Evolutionary conservation across 2,797 vertebrate genomes (phyloP), one percentile per base, ranked within the genome.

Genomic region (Monodelphis domestica): DNA sequence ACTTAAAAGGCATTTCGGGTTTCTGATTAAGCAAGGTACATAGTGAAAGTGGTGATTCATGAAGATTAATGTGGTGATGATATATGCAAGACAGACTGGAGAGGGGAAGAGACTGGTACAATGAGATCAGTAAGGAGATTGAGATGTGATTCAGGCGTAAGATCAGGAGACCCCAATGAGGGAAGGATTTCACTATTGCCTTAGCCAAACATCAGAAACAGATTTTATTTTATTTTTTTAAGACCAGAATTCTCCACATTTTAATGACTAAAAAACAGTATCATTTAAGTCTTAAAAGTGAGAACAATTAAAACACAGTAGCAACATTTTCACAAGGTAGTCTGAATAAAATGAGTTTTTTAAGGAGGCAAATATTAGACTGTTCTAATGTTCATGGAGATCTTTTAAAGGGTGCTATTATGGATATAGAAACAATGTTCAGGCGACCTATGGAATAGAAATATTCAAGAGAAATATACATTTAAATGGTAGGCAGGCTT

Each of bases 381-480:
- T 33, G 53, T 84, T 88, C 87, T 91, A 91, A 88, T 95, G 93
- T 91, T 55, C 87, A 45, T 45, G 14, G 30, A 93, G 52, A 87
- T 11, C 53, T 29, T 95, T 53, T 78, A 88, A 88, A 84, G 50
- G 28, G 87, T 56, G 21, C 12, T 9, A 24, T 38, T 29, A 9
- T 87, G 53, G 87, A n/a, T 70, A n/a, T n/a, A 89, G 89, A 91
- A 90, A 53, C 54, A 88, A 53, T 30, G 14, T 59, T 87, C 93
- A 96, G 93, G 93, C 87, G 70, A 51, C 38, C 92, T 54, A 29
- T 14, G 15, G 57, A 94, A 59, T 54, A 91, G 53, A 96, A 91
- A 92, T 57, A 84, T 9, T 54, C n/a, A 59, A 91, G 55, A 54
- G 91, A 56, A 87, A 89, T 53, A 33, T 5, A 30, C 50, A 78